Conservation (phyloP, 2,113 vertebrate species). For the Vombatus ursinus region DNA sequence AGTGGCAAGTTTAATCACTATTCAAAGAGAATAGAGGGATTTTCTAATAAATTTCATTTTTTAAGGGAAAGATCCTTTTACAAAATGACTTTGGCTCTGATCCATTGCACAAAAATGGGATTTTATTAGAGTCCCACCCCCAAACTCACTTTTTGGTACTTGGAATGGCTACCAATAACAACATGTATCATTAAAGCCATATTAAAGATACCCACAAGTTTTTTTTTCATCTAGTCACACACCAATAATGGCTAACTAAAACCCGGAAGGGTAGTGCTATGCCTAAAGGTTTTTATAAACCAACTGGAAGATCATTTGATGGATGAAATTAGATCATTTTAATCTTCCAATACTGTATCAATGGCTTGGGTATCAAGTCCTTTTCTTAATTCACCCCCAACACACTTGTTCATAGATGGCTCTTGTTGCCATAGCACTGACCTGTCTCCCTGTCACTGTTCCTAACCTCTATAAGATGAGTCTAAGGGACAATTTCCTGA, state of each 20-base stretch:
- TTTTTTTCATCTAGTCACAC: neutral
- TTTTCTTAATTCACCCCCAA: neutral
- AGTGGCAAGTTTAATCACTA: slow-evolving; percentile 67
- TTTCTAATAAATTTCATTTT: slow-evolving; percentile 66
- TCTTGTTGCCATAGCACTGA: neutral
- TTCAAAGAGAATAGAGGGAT: slow-evolving; percentile 63
- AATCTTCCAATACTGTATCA: neutral
- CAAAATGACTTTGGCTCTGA: slow-evolving; percentile 53
- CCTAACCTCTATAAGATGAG: neutral
- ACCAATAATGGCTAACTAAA: neutral
- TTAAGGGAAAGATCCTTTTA: slow-evolving; percentile 53
- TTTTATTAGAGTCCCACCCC: slow-evolving; percentile 46
- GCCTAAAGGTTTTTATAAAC: neutral
- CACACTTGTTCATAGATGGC: neutral
- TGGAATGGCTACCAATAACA: slow-evolving; percentile 18
- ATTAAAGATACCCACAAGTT: neutral
- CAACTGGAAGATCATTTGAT: neutral
- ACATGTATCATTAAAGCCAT: neutral
- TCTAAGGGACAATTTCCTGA: neutral
- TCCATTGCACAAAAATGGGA: slow-evolving; percentile 64
- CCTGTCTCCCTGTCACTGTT: neutral
- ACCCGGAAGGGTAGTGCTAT: neutral
- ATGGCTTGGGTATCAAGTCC: neutral
- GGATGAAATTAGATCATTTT: neutral
- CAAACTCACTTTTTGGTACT: slow-evolving; percentile 24